Conservation (phyloP, 2,888 invertebrate genomes). For the Diloba caeruleocephala region DNA sequence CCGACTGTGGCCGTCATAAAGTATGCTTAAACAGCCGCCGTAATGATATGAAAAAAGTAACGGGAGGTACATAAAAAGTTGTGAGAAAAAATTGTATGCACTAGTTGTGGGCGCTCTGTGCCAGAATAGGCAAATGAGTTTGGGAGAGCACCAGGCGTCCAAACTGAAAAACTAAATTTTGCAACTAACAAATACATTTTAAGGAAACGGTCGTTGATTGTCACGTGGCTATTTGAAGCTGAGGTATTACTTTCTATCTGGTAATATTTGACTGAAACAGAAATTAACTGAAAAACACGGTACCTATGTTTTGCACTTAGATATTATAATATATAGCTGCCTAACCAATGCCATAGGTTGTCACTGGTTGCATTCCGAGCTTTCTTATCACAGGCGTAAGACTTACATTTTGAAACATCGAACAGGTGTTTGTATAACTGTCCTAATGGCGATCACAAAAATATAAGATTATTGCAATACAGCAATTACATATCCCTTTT, state of each 20-base stretch:
- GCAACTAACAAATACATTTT: neutral
- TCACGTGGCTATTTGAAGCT: too few species aligned
- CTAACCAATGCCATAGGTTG: too few species aligned
- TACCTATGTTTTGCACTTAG: too few species aligned
- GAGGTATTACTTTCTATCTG: too few species aligned
- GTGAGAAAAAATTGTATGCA: conserved; percentile 50
- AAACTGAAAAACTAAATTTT: too few species aligned
- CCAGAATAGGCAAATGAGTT: neutral
- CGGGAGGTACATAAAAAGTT: conserved; percentile 57
- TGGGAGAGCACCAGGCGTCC: too few species aligned
- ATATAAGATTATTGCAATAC: conserved; percentile 23
- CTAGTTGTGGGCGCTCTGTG: conserved; percentile 20
- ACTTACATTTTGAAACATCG: conserved; percentile 1
- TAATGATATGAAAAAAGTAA: conserved; percentile 53
- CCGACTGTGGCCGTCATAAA: conserved; percentile 62
- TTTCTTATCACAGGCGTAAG: neutral
- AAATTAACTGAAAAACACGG: too few species aligned
- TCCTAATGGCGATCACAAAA: conserved; percentile 9
- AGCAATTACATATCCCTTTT: conserved; percentile 20
- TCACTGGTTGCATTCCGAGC: neutral
- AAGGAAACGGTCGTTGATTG: too few species aligned
- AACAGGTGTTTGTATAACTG: conserved; percentile 5
- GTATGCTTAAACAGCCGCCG: conserved; percentile 61
- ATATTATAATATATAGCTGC: neutral
- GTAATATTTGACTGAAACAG: too few species aligned